These are phyloP conservation scores for Leistus spinibarbis DNA, from an alignment of 2,888 invertebrate species.

Conservation along the genomic window DNA sequence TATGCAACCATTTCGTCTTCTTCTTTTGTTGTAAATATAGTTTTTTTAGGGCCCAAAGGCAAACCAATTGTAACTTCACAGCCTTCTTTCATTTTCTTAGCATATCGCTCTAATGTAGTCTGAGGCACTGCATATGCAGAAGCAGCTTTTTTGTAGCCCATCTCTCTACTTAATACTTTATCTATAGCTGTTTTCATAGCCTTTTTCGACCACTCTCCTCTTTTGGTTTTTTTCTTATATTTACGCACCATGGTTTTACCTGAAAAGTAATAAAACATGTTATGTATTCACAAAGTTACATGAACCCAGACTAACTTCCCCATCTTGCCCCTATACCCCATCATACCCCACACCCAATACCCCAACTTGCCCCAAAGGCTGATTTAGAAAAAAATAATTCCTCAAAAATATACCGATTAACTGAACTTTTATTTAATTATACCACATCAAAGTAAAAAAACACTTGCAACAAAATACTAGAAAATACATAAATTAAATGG, in stretches of 20 bases:
- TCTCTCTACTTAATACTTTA: neutral
- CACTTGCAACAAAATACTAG: no score
- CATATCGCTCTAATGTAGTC: neutral
- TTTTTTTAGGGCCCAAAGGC: slow-evolving; percentile 13
- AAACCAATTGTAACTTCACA: neutral
- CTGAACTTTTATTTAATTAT: no score
- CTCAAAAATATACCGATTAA: no score
- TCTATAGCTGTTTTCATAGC: neutral
- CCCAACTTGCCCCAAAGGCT: no score
- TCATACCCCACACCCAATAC: no score
- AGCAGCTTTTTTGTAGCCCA: neutral
- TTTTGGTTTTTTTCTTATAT: neutral
- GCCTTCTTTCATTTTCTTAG: neutral
- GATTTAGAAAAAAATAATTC: no score
- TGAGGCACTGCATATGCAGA: neutral
- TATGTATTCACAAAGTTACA: no score
- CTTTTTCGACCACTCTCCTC: no score
- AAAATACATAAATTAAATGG: no score
- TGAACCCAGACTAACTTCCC: no score
- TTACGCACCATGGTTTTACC: neutral
- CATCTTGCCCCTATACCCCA: no score
- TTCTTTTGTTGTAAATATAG: slow-evolving; percentile 16
- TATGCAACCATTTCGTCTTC: slow-evolving; percentile 35
- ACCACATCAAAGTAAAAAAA: no score
- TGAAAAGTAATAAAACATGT: slow-evolving; percentile 4